Evolutionary conservation across 2,113 vertebrate genomes (phyloP).

Genomic region (Camelus bactrianus): DNA sequence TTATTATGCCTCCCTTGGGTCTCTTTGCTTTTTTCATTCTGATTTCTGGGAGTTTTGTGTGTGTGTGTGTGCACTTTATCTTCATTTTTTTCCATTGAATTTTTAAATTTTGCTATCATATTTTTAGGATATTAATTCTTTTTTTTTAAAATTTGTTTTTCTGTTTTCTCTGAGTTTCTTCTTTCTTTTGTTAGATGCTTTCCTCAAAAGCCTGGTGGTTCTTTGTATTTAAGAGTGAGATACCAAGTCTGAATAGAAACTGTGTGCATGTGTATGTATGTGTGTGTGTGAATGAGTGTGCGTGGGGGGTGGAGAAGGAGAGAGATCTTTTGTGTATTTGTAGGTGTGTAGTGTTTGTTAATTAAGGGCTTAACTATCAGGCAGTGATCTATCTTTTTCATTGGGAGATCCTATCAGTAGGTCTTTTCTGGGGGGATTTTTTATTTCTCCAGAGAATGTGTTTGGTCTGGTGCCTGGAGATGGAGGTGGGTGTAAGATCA

Average conservation of each 20-base stretch:
- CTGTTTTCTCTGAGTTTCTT: background rate
- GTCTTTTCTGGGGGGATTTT: background rate
- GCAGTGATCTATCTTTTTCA: background rate
- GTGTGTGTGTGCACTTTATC: background rate
- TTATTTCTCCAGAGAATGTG: slow-evolving; percentile 8
- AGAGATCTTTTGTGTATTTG: background rate
- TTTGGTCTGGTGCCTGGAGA: background rate
- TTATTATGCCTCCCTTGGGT: background rate
- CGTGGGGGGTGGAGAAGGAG: background rate
- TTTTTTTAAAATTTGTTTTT: background rate
- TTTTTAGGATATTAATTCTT: slow-evolving; percentile 12
- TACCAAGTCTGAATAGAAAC: background rate
- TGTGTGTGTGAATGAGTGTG: background rate
- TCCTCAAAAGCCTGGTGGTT: background rate
- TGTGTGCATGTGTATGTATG: background rate
- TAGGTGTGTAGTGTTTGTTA: background rate
- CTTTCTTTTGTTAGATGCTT: slow-evolving; percentile 19
- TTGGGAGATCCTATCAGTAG: background rate
- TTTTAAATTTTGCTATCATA: background rate
- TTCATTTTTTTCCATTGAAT: background rate
- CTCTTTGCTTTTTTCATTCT: background rate
- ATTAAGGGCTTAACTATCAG: slow-evolving; percentile 7
- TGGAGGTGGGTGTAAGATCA: background rate
- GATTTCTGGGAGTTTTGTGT: background rate
- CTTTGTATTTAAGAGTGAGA: background rate